Percentiles rank a stretch among this genome's conserved stretches.
Evolutionary conservation across 2,888 invertebrate genomes (phyloP).

Genomic region (Cabera pusaria): DNA sequence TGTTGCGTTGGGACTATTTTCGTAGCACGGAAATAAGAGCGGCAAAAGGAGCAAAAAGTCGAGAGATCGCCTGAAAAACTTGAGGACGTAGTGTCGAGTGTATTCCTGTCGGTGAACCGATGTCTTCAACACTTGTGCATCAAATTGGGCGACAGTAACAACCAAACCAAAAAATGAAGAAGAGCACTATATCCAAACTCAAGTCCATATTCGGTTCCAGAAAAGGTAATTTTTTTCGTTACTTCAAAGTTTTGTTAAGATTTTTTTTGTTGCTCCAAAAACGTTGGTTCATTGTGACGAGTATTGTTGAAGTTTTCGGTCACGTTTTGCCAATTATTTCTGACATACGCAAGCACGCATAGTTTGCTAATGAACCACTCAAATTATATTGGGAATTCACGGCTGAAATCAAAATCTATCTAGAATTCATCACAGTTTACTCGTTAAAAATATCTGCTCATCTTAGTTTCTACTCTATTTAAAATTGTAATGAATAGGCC

Average conservation of each 20-base stretch:
- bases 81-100: slow-evolving; percentile 73
- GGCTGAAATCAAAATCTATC: background rate
- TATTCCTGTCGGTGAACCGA: slow-evolving; percentile 74
- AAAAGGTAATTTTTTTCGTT: slow-evolving; percentile 55
- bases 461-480: slow-evolving; percentile 33
- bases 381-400: too few relatives aligned
- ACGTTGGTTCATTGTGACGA: background rate
- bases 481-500: slow-evolving; percentile 36
- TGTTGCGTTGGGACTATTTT: slow-evolving; percentile 79
- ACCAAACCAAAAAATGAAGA: slow-evolving; percentile 62
- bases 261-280: slow-evolving; percentile 2
- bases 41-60: slow-evolving; percentile 81
- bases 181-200: slow-evolving; percentile 73
- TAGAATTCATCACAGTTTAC: too few relatives aligned
- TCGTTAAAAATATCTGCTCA: slow-evolving; percentile 7
- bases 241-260: slow-evolving; percentile 11
- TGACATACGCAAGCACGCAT: slow-evolving; percentile 4
- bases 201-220: slow-evolving; percentile 74
- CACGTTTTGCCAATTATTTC: slow-evolving; percentile 10
- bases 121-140: slow-evolving; percentile 57
- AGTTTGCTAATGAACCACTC: too few relatives aligned
- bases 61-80: slow-evolving; percentile 75
- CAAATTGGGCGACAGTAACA: slow-evolving; percentile 42
- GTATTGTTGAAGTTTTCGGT: slow-evolving; percentile 2
- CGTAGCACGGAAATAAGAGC: slow-evolving; percentile 83